These are phyloP conservation scores for Kryptolebias marmoratus DNA, from an alignment of 2,113 vertebrate species.

Conservation along the genomic window DNA sequence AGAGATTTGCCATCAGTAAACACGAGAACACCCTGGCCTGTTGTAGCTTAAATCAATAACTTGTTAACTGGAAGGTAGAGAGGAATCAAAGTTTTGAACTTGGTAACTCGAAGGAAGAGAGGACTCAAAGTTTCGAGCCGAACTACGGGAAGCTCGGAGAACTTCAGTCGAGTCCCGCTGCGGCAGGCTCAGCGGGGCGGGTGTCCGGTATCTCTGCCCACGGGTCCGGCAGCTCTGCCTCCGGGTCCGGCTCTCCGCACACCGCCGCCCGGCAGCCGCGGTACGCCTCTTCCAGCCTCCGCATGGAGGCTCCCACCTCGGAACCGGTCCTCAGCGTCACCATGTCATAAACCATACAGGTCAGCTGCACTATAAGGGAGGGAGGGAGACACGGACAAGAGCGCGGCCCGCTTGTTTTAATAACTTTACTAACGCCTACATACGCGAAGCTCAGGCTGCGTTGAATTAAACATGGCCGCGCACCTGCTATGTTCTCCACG, in stretches of 20 bases:
- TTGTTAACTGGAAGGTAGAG: neutral
- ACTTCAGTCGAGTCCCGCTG: neutral
- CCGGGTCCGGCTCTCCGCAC: constrained; percentile 67
- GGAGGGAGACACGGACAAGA: too few relatives aligned
- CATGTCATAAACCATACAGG: constrained; percentile 87
- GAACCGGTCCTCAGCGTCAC: constrained; percentile 82
- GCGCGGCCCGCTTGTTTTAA: too few relatives aligned
- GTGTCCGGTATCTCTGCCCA: neutral
- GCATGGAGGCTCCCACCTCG: constrained; percentile 71
- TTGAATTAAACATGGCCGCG: too few relatives aligned
- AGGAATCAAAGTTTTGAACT: too few relatives aligned
- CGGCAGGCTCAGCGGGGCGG: neutral
- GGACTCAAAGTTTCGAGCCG: too few relatives aligned
- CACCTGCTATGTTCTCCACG: constrained; percentile 73
- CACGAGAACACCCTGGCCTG: neutral
- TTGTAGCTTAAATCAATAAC: neutral
- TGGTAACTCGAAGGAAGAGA: too few relatives aligned
- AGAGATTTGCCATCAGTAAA: neutral
- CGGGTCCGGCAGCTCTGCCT: constrained; percentile 37
- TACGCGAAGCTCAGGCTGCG: neutral
- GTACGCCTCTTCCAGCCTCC: constrained; percentile 76
- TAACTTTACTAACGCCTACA: too few relatives aligned
- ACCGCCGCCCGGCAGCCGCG: constrained; percentile 81
- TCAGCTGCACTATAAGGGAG: constrained; percentile 80
- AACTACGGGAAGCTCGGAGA: neutral